Percentiles rank a stretch among this genome's conserved stretches.
phyloP scores from a whole-genome alignment of 2,888 invertebrate species.

The Meta bourneti region DNA sequence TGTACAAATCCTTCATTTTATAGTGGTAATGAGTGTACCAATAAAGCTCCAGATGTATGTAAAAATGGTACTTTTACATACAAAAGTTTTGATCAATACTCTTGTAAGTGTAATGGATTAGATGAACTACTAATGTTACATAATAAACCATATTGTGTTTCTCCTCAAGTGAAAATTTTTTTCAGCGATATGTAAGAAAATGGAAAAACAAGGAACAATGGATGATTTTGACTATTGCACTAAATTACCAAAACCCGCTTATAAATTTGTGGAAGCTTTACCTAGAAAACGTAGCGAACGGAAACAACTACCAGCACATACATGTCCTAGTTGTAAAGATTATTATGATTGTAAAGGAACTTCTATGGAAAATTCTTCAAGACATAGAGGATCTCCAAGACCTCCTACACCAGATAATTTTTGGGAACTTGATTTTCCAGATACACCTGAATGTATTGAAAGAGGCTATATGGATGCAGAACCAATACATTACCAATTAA shows the following conservation, averaged over 20 bases:
- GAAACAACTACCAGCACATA: neutral
- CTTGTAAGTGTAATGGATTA: slow-evolving; percentile 1
- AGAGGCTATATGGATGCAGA: slow-evolving; percentile 17
- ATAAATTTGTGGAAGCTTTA: neutral
- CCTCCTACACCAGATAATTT: slow-evolving; percentile 62
- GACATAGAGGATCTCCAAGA: neutral
- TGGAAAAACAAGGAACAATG: neutral
- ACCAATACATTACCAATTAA: neutral
- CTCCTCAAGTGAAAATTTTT: neutral
- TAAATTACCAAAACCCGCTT: neutral
- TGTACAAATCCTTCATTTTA: slow-evolving; percentile 38
- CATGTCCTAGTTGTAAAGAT: neutral
- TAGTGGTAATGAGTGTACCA: slow-evolving; percentile 5
- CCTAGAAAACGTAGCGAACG: neutral
- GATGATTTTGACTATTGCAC: neutral
- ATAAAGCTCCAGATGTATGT: slow-evolving; percentile 29
- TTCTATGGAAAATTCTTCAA: neutral
- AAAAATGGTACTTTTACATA: slow-evolving; percentile 34
- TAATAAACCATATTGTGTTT: slow-evolving; percentile 38
- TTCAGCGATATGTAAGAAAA: neutral
- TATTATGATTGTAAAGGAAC: neutral
- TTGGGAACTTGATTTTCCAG: slow-evolving; percentile 71
- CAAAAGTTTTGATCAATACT: neutral
- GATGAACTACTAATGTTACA: slow-evolving; percentile 9
- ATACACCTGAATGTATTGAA: slow-evolving; percentile 52